A percentile compares a stretch with the other conserved stretches of the same genome.
Conservation (phyloP, 1,140 invertebrate genomes). For the Elymnias hypermnestra region DNA sequence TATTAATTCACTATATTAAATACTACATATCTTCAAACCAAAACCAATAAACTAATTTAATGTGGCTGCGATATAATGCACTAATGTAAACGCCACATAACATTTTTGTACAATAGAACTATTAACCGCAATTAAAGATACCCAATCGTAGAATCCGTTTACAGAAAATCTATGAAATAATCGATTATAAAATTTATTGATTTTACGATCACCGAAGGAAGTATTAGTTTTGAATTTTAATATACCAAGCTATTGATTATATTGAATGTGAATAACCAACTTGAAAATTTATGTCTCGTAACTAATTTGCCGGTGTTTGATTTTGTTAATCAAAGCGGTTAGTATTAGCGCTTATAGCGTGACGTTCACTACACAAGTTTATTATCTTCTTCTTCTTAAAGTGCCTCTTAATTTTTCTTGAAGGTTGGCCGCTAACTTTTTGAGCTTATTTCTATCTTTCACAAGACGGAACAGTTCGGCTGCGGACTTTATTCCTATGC, state of each 20-base stretch:
- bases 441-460: too few relatives aligned
- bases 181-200: slow-evolving; percentile 38
- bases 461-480: too few relatives aligned
- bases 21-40: too few relatives aligned
- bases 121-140: slow-evolving; percentile 37
- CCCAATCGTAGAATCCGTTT: slow-evolving; percentile 37
- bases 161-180: slow-evolving; percentile 44
- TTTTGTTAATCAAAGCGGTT: slow-evolving; percentile 17
- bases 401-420: too few relatives aligned
- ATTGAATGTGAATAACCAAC: slow-evolving; percentile 25
- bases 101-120: slow-evolving; percentile 27
- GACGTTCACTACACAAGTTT: neutral
- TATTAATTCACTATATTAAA: too few relatives aligned
- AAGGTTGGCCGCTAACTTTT: too few relatives aligned
- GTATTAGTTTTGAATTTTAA: slow-evolving; percentile 27
- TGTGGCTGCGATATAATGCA: too few relatives aligned
- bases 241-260: slow-evolving; percentile 22
- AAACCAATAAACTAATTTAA: too few relatives aligned
- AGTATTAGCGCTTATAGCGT: neutral
- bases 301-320: slow-evolving; percentile 28
- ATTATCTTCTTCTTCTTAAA: neutral
- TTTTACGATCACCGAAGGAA: slow-evolving; percentile 30
- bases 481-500: too few relatives aligned
- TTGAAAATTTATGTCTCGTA: slow-evolving; percentile 23
- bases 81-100: neutral